Conservation (phyloP, 2,888 invertebrate genomes). For the Amphipyra tragopoginis region DNA sequence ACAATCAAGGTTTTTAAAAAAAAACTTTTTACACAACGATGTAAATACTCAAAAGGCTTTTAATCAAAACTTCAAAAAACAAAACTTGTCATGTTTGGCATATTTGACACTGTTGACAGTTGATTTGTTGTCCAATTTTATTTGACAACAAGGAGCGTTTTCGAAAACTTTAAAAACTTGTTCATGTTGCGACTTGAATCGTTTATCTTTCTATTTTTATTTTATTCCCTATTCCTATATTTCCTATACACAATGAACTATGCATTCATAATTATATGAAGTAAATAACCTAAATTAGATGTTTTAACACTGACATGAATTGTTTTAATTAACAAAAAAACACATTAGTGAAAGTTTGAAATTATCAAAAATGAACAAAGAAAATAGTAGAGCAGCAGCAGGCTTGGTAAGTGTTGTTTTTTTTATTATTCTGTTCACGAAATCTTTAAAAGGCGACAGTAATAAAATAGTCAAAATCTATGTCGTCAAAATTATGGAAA, state of each 20-base stretch:
- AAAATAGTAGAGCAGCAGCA: constrained; percentile 77
- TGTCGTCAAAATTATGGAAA: not conserved
- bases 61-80: no score
- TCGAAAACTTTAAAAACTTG: no score
- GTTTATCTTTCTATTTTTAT: not conserved
- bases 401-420: constrained; percentile 73
- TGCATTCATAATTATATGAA: constrained; percentile 1
- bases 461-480: not conserved
- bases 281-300: not conserved
- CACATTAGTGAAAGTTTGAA: not conserved
- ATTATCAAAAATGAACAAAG: constrained; percentile 67
- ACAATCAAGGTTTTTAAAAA: no score
- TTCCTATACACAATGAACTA: constrained; percentile 5
- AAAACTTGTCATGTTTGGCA: no score
- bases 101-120: no score
- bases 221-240: not conserved
- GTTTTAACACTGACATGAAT: constrained; percentile 23
- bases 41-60: no score
- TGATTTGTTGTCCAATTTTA: no score
- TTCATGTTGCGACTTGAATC: constrained; percentile 36
- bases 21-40: no score
- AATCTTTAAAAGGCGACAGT: constrained; percentile 6
- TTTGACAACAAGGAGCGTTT: no score
- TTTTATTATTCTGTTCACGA: not conserved
- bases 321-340: constrained; percentile 16